Percentiles rank a stretch among this genome's conserved stretches.
These are phyloP conservation scores for Oryzias melastigma DNA, from an alignment of 2,113 vertebrate genomes.

Conservation along the genomic window DNA sequence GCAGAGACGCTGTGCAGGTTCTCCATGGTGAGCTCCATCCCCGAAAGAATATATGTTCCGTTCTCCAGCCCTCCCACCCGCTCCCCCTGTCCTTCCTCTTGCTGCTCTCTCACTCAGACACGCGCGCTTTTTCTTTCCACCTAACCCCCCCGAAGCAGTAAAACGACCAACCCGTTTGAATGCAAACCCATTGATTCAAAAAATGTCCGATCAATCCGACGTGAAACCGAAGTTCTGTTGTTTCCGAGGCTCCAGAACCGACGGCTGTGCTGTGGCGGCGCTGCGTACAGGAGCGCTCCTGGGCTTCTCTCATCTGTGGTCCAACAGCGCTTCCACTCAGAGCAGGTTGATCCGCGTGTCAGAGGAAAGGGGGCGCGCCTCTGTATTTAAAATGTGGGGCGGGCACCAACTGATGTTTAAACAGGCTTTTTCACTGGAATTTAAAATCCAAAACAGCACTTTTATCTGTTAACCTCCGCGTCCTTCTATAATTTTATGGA, in stretches of 20 bases:
- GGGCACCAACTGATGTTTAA: constrained; percentile 50
- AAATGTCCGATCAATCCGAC: constrained; percentile 63
- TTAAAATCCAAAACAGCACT: not conserved
- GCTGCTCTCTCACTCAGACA: constrained; percentile 56
- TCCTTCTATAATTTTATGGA: not conserved
- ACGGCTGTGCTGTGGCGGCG: constrained; percentile 34
- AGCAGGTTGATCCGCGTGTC: constrained; percentile 66
- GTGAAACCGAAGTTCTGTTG: constrained; percentile 42
- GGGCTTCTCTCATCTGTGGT: constrained; percentile 70
- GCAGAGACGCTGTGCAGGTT: constrained; percentile 88
- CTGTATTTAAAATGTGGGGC: constrained; percentile 59
- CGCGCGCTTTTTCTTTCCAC: constrained; percentile 46
- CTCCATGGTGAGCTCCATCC: constrained; percentile 97
- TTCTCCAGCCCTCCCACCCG: constrained; percentile 70
- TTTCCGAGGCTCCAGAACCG: constrained; percentile 30
- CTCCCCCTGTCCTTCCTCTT: constrained; percentile 57
- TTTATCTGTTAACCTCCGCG: no score
- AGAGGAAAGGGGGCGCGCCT: constrained; percentile 63
- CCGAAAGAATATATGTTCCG: constrained; percentile 61
- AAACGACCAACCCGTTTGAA: constrained; percentile 72
- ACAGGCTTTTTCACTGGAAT: not conserved
- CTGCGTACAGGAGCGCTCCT: constrained; percentile 48
- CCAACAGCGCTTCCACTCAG: constrained; percentile 74
- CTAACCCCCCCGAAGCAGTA: constrained; percentile 61
- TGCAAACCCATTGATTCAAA: constrained; percentile 79